Conservation (phyloP, 2,888 invertebrate species). For the Gryllus longicercus region DNA sequence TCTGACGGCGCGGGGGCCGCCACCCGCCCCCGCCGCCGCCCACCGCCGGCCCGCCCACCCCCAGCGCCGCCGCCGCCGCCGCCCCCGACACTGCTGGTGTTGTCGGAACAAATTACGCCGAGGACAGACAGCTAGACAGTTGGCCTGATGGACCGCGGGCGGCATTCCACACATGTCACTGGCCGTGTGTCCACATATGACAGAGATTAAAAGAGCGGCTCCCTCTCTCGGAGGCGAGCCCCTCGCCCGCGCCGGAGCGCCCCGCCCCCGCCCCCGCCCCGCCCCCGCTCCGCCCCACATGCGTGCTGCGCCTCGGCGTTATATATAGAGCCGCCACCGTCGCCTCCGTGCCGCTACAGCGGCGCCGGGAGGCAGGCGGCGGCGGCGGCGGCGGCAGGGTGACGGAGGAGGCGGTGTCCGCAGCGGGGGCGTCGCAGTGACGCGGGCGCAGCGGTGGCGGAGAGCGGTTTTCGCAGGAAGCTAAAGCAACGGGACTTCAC, state of each 20-base stretch:
- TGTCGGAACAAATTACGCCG: constrained; percentile 30
- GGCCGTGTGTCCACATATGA: constrained; percentile 31
- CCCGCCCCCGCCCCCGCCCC: not conserved
- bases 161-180: constrained; percentile 33
- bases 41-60: not conserved
- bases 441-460: no score
- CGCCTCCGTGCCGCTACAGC: not conserved
- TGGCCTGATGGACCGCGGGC: constrained; percentile 20
- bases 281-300: not conserved
- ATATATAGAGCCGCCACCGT: constrained; percentile 17
- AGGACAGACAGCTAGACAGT: constrained; percentile 28
- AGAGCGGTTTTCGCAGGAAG: no score
- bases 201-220: constrained; percentile 31
- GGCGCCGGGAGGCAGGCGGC: not conserved
- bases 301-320: not conserved
- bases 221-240: constrained; percentile 21
- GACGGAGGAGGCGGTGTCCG: not conserved
- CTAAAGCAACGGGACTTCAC: no score
- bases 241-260: not conserved
- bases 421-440: not conserved
- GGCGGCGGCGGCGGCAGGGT: not conserved
- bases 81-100: constrained; percentile 22
- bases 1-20: not conserved
- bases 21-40: not conserved
- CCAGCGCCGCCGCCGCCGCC: not conserved